A percentile compares a stretch with the other conserved stretches of the same genome.
Evolutionary conservation across 37 sponge, comb jelly and placozoan species (phyloP).

Genomic region (Corticium candelabrum): DNA sequence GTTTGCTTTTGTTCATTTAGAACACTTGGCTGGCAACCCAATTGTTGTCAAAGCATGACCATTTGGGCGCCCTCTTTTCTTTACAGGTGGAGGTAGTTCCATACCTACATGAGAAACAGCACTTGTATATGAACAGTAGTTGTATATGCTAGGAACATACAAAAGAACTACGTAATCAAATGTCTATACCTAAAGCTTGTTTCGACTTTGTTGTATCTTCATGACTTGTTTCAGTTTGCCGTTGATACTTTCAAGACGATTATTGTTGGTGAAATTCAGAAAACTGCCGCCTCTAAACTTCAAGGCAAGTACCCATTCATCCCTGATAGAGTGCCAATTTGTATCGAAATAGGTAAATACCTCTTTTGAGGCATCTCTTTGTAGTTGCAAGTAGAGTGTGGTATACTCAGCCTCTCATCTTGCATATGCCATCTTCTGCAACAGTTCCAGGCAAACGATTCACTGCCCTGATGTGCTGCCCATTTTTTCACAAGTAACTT

Average conservation of each 20-base stretch:
- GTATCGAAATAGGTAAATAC: conserved; percentile 40
- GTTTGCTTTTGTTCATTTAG: too few species aligned
- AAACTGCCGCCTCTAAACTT: conserved; percentile 22
- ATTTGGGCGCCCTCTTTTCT: conserved; percentile 21
- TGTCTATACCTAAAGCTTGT: too few species aligned
- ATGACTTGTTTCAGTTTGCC: conserved; percentile 41
- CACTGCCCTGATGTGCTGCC: conserved; percentile 31
- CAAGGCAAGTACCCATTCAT: conserved; percentile 47
- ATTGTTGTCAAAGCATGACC: conserved; percentile 14
- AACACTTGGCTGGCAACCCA: conserved; percentile 12
- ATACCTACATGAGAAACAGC: background rate
- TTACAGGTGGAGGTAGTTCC: background rate
- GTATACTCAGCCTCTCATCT: conserved; percentile 28
- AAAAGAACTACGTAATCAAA: too few species aligned
- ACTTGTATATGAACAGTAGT: conserved; percentile 1
- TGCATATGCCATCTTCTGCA: conserved; percentile 41
- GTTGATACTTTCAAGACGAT: conserved; percentile 40
- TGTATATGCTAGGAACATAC: too few species aligned
- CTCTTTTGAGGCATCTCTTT: background rate
- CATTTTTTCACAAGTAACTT: conserved; percentile 40
- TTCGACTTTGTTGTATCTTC: too few species aligned
- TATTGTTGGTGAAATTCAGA: conserved; percentile 33
- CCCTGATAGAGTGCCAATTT: conserved; percentile 47
- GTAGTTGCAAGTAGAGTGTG: conserved; percentile 11
- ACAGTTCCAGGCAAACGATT: conserved; percentile 23